Percentiles rank a stretch among this genome's conserved stretches.
phyloP scores from a whole-genome alignment of 64 coral and sea anemone genomes.

The Pachyseris speciosa region DNA sequence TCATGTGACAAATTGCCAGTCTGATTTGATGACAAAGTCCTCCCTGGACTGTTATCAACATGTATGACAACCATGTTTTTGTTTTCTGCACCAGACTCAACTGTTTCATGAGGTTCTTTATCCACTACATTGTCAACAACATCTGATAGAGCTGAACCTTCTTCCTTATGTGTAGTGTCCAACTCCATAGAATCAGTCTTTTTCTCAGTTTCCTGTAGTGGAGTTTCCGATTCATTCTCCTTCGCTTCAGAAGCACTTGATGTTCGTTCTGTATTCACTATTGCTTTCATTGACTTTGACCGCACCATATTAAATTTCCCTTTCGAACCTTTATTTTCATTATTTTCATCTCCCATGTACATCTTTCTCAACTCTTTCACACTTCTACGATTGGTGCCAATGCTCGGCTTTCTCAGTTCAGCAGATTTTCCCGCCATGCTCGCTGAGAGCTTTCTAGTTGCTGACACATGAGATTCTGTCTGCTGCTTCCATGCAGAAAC shows the following conservation, averaged over 20 bases:
- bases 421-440: not conserved
- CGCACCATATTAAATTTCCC: not conserved
- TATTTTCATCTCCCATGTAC: conserved; percentile 12
- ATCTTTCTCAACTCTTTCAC: conserved; percentile 33
- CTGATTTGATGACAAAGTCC: not conserved
- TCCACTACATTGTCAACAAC: not conserved
- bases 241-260: not conserved
- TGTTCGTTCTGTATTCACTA: not conserved
- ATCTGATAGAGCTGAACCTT: not conserved
- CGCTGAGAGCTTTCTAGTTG: not conserved
- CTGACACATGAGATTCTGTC: not conserved
- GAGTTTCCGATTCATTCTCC: not conserved
- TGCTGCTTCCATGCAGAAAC: conserved; percentile 49
- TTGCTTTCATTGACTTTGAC: conserved; percentile 21
- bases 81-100: not conserved
- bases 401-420: not conserved
- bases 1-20: not conserved
- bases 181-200: not conserved
- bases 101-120: not conserved
- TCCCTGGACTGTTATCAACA: not conserved
- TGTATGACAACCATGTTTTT: not conserved
- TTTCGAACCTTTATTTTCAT: not conserved
- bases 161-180: not conserved
- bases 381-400: conserved; percentile 1
- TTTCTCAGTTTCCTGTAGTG: not conserved